Evolutionary conservation across 2,113 vertebrate species (phyloP).

Genomic region (Oncorhynchus kisutch): DNA sequence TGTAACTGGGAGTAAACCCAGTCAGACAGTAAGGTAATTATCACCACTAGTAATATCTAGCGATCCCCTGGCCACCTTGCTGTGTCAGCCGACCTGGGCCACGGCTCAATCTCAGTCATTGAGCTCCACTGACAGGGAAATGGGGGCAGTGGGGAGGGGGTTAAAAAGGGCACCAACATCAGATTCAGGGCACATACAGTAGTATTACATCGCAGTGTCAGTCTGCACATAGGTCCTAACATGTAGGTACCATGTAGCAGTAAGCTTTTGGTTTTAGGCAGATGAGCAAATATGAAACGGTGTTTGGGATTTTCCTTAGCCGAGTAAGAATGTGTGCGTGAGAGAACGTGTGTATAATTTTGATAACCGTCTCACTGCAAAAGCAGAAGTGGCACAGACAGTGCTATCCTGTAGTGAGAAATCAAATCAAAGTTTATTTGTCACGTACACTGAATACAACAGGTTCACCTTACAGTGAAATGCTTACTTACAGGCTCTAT

Average conservation of each 20-base stretch:
- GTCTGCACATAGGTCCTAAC: not conserved
- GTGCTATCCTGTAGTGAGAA: not conserved
- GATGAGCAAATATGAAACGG: constrained; percentile 11
- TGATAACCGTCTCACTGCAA: not conserved
- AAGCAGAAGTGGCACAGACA: not conserved
- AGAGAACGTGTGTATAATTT: not conserved
- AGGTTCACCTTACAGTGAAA: no score
- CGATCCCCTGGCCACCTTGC: not conserved
- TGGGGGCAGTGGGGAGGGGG: not conserved
- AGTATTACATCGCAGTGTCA: not conserved
- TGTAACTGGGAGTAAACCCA: not conserved
- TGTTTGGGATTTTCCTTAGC: constrained; percentile 1
- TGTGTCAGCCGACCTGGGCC: not conserved
- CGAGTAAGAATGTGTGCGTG: constrained; percentile 2
- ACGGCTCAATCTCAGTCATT: not conserved
- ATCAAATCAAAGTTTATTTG: no score
- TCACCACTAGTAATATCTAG: not conserved
- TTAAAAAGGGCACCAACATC: not conserved
- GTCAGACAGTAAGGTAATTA: not conserved
- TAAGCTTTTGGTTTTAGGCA: not conserved
- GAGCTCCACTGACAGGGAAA: not conserved
- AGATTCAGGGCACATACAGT: not conserved
- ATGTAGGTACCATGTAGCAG: not conserved
- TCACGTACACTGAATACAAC: no score
- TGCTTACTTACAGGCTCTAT: no score